Percentiles rank a stretch among this genome's conserved stretches.
Evolutionary conservation across 2,888 invertebrate genomes (phyloP).

Genomic region (Dryobota labecula): DNA sequence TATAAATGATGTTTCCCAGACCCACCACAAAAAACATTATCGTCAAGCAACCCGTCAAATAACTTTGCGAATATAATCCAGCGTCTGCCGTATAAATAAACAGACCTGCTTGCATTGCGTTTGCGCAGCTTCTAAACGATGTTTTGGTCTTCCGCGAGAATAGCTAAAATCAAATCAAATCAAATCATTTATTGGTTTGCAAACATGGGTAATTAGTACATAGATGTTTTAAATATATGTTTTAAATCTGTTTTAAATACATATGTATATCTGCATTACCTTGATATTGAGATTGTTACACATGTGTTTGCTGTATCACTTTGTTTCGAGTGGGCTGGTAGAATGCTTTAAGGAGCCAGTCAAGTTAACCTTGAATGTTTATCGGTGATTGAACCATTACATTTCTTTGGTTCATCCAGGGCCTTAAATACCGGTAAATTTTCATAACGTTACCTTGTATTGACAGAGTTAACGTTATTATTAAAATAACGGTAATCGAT

Average conservation of each 20-base stretch:
- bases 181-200: no score
- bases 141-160: conserved; percentile 34
- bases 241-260: no score
- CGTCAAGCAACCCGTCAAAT: conserved; percentile 16
- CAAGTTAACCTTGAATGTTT: not conserved
- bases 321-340: conserved; percentile 14
- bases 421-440: no score
- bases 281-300: conserved; percentile 50
- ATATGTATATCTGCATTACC: conserved; percentile 53
- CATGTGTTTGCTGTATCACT: conserved; percentile 9
- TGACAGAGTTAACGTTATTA: no score
- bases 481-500: no score
- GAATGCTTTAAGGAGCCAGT: not conserved
- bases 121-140: conserved; percentile 26
- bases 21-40: conserved; percentile 32
- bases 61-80: conserved; percentile 39
- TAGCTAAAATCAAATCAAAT: no score
- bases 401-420: no score
- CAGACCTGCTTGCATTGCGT: conserved; percentile 41
- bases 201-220: no score
- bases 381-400: not conserved
- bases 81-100: conserved; percentile 46
- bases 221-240: no score
- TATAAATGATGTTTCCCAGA: conserved; percentile 15
- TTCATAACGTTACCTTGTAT: no score